Evolutionary conservation across 2,113 vertebrate species (phyloP), one percentile per base, ranked within the genome.

Genomic region (Benitochromis conjunctus): DNA sequence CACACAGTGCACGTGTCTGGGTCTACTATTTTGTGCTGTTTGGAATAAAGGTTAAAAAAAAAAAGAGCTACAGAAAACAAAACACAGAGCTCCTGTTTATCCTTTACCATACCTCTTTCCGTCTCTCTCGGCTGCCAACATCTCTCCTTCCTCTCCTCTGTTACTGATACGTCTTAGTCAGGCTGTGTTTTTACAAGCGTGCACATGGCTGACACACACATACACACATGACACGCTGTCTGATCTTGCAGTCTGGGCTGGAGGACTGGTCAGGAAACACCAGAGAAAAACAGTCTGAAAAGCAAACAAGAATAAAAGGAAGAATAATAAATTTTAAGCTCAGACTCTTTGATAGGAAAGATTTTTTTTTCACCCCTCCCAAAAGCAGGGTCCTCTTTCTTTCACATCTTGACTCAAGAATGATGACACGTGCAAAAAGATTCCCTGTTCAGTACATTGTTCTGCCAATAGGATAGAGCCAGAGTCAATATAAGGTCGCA

Each of bases 71-170:
- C 57, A 91, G 93, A 92, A 94, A 92, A 74, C 9, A 74, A 93
- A 90, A 92, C 64, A 41, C 79, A 46, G 60, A 81, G 69, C 80
- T 90, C 80, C 82, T 93, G 89, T 94, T 95, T 92, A 89, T 95
- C 84, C 83, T 86, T 64, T 51, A 80, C 53, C 24, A 18, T 82
- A 41, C 64, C 41, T 57, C 81, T 88, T 74, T 82, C 54, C 82
- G 24, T 38, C 79, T 88, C 55, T 56, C 79, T 84, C 57, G 43
- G 14, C 54, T 80, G 77, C 83, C 74, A 78, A 74, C 41, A 14
- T 89, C 82, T 85, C 83, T 86, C 74, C 82, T 85, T 92, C 90
- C 81, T 80, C 79, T 84, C 91, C 87, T 88, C 64, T 85, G 83
- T 92, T 90, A 91, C 89, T 93, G 89, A 95, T 94, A 92, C 7